Evolutionary conservation across 1,140 invertebrate genomes (phyloP), one percentile per base, ranked within the genome.

Genomic region (Lordiphosa clarofinis): DNA sequence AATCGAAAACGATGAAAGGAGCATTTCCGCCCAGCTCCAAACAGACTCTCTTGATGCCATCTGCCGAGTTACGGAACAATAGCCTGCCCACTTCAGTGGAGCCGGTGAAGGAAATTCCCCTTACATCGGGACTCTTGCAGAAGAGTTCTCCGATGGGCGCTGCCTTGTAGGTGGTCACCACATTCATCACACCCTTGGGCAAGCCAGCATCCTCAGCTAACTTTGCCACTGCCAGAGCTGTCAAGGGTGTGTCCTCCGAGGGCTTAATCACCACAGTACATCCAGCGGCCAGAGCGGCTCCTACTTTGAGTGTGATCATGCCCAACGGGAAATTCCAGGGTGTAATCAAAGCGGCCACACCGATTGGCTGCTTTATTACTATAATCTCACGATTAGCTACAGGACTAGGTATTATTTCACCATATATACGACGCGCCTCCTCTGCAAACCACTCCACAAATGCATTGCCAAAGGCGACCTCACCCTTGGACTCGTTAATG

Each of bases 301-400:
- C 95, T 15, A 94, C 96, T 91, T 99, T 99, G 43, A 98, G 91
- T 0, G 98, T 97, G 33, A 99, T 97, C 99, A 99, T 99, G 0
- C 98, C 98, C 90, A 94, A 94, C 1, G 99, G 98, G 90, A 99
- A 99, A 89, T 99, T 99, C 98, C 98, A 99, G 81, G 99, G 98
- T 12, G 98, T 99, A 13, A 99, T 99, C 52, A 99, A 91, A 36
- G 94, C 98, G 12, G 95, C 96, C 11, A 99, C 97, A 40, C 98
- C 99, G 56, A 98, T 92, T 4, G 99, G 97, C 88, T 99, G 94
- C 70, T 94, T 93, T 1, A 97, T 90, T n/a, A 98, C 90, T 31
- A 99, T 89, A 53, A 98, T 92, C 87, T 97, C 93, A 82, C 95
- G 95, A 70, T 93, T 94, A 10, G 91, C 90, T 43, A 91, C 87